Percentiles rank a stretch among this genome's conserved stretches.
These are phyloP conservation scores for Lepidochrysops patricia DNA, from an alignment of 2,888 invertebrate genomes.

Conservation along the genomic window DNA sequence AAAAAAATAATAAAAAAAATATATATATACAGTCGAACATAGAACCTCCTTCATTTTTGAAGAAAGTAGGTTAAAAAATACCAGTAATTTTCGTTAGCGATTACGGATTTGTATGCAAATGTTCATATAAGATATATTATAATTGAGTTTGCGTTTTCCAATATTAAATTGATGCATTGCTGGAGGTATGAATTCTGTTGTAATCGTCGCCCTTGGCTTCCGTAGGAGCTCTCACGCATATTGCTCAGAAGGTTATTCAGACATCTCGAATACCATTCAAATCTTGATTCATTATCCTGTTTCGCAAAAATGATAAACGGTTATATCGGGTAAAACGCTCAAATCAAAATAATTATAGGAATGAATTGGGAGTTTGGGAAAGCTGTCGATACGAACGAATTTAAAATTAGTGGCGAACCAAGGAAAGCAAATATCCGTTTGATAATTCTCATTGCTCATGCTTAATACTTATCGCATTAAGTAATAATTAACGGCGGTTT, in stretches of 20 bases:
- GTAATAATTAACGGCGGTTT: too few relatives aligned
- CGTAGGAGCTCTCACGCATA: conserved; percentile 56
- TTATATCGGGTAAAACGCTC: neutral
- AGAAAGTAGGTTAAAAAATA: too few relatives aligned
- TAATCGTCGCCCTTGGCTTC: conserved; percentile 47
- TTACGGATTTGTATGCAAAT: neutral
- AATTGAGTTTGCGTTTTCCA: neutral
- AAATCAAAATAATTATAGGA: neutral
- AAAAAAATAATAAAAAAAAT: too few relatives aligned
- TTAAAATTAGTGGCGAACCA: too few relatives aligned
- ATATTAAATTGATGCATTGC: neutral
- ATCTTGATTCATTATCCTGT: neutral
- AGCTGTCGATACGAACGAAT: neutral
- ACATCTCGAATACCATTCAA: conserved; percentile 5
- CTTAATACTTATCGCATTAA: too few relatives aligned
- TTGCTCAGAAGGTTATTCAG: conserved; percentile 29
- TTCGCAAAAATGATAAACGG: neutral
- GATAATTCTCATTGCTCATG: too few relatives aligned
- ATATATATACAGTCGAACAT: too few relatives aligned
- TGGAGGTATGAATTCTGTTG: conserved; percentile 15
- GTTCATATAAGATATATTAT: neutral
- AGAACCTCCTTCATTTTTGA: too few relatives aligned
- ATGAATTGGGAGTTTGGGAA: neutral
- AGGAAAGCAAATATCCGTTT: too few relatives aligned
- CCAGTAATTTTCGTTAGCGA: neutral